phyloP scores from a whole-genome alignment of 1,140 invertebrate species.

The Probaryconus sp. region DNA sequence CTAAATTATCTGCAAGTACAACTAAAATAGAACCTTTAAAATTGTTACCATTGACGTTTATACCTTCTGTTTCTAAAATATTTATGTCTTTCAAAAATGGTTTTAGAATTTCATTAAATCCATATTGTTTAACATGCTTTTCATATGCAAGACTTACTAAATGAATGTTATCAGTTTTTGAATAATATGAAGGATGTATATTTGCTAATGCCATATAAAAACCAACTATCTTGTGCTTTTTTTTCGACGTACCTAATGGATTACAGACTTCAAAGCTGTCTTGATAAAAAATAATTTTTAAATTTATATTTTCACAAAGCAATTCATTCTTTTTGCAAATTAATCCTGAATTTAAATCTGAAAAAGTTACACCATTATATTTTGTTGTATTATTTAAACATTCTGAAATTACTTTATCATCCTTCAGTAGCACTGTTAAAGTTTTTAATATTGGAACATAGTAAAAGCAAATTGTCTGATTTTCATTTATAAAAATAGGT shows the following conservation, averaged over 20 bases:
- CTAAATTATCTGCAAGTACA: conserved; percentile 64
- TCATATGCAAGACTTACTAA: conserved; percentile 62
- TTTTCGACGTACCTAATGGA: conserved; percentile 63
- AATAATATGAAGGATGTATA: conserved; percentile 50
- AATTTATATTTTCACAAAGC: conserved; percentile 58
- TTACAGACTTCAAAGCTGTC: conserved; percentile 70
- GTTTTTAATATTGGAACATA: conserved; percentile 49
- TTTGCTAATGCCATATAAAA: conserved; percentile 68
- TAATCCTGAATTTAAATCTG: conserved; percentile 62
- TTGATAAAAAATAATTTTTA: conserved; percentile 68
- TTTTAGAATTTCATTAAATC: conserved; percentile 42
- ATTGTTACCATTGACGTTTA: conserved; percentile 30
- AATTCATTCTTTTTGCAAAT: conserved; percentile 61
- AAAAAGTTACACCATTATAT: conserved; percentile 28
- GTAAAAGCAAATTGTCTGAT: conserved; percentile 47
- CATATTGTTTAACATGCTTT: conserved; percentile 57
- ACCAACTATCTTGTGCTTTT: conserved; percentile 67
- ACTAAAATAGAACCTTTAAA: conserved; percentile 57
- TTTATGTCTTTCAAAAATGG: conserved; percentile 63
- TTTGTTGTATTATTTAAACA: conserved; percentile 24
- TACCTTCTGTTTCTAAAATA: conserved; percentile 58
- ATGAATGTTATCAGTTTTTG: conserved; percentile 55
- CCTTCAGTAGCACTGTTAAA: conserved; percentile 44
- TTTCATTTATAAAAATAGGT: conserved; percentile 7
- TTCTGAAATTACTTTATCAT: conserved; percentile 40